These are phyloP conservation scores for Tringa solitaria DNA, from an alignment of 2,113 vertebrate genomes.

Conservation along the genomic window DNA sequence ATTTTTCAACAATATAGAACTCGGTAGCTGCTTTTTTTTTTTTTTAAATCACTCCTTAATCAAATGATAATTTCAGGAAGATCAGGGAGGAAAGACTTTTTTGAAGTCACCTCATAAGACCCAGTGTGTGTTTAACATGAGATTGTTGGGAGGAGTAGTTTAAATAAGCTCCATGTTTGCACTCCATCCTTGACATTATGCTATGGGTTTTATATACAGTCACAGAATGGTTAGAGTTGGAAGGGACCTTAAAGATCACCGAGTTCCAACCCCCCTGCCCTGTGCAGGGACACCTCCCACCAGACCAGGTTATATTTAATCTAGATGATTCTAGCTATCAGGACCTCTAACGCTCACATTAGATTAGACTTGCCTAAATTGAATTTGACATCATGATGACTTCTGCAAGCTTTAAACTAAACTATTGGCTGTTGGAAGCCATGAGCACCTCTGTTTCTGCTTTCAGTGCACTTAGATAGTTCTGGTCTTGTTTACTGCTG, in stretches of 20 bases:
- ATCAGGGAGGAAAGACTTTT: neutral
- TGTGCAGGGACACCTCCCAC: too few species aligned
- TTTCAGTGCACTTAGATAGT: neutral
- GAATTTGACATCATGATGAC: neutral
- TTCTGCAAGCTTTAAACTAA: neutral
- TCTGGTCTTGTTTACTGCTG: neutral
- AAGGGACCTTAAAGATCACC: too few species aligned
- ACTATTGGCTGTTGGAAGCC: neutral
- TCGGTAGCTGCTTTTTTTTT: too few species aligned
- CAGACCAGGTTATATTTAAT: too few species aligned
- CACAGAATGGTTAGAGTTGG: too few species aligned
- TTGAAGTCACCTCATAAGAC: fast-evolving
- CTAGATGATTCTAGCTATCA: neutral
- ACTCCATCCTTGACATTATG: neutral
- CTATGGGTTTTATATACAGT: neutral
- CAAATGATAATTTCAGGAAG: neutral
- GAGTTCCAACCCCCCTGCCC: too few species aligned
- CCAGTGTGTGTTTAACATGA: too few species aligned
- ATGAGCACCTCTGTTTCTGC: neutral
- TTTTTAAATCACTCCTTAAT: neutral
- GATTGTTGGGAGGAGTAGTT: neutral
- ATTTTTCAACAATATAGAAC: fast-evolving
- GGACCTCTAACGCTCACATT: fast-evolving
- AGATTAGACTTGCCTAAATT: neutral
- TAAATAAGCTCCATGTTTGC: too few species aligned